Evolutionary conservation across 2,113 vertebrate genomes (phyloP), one percentile per base, ranked within the genome.

Genomic region (Amia ocellicauda): DNA sequence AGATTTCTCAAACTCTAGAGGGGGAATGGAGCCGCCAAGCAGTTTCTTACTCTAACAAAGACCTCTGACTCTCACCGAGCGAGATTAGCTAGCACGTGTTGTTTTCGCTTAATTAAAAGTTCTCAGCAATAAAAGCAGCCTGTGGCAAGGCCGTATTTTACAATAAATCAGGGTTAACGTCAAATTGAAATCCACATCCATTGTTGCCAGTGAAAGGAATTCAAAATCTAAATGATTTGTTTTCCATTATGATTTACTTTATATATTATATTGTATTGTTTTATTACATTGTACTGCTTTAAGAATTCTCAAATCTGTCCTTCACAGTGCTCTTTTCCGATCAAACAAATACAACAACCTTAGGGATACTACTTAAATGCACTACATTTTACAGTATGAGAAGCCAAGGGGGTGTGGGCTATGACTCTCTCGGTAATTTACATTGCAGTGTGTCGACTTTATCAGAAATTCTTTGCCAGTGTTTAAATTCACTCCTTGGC

Each of bases 401-500:
- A 36, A 36, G 11, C 31, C 5, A 11, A 36, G 11, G 11, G 5
- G 31, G 5, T 36, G 5, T 36, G 5, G 5, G 31, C 31, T n/a
- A n/a, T n/a, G n/a, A n/a, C n/a, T n/a, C n/a, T n/a, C n/a, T n/a
- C n/a, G n/a, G n/a, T n/a, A n/a, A n/a, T n/a, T n/a, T n/a, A n/a
- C n/a, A n/a, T n/a, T n/a, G 11, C 31, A 36, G 5, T 36, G 31
- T 36, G 31, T 36, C 31, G 31, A 36, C 31, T 1, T 36, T 36
- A 36, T 36, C 31, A 36, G 31, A 36, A 36, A 36, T 36, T 36
- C 31, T 36, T 36, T 36, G 71, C 64, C 29, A 64, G 75, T 60
- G 50, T 59, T 43, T 53, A 71, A 80, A 70, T 64, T 51, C 45
- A 52, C 54, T 77, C 74, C 61, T 84, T 82, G 78, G 76, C 70